These are phyloP conservation scores for Perognathus longimembris DNA, from an alignment of 2,113 vertebrate species.

Conservation along the genomic window DNA sequence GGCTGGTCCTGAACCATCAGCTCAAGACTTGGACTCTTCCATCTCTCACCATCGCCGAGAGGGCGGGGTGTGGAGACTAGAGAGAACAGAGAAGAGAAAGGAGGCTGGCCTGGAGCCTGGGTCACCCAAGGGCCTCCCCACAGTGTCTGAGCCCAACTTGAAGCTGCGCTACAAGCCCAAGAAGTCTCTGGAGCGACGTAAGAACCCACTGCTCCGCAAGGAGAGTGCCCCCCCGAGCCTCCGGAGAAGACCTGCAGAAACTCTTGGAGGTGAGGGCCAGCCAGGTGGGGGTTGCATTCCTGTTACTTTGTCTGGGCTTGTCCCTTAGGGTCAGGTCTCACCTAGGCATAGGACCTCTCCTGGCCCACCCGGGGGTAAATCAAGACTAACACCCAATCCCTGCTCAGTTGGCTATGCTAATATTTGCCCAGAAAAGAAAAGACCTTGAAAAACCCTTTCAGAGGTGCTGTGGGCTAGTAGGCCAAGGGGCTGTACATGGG, in stretches of 20 bases:
- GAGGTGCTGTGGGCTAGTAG: background rate
- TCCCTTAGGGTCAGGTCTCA: background rate
- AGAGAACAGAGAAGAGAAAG: background rate
- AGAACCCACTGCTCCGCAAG: constrained; percentile 94
- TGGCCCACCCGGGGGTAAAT: background rate
- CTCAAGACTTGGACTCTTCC: background rate
- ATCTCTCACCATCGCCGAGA: background rate
- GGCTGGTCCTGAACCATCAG: background rate
- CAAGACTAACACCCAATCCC: background rate
- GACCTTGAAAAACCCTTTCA: background rate
- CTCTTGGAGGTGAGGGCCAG: constrained; percentile 85
- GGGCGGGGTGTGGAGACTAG: background rate
- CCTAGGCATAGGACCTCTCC: too few species aligned
- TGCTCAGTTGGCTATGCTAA: background rate
- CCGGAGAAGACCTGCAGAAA: constrained; percentile 88
- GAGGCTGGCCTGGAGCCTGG: background rate
- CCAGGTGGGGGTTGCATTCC: rapidly evolving
- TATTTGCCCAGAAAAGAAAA: background rate
- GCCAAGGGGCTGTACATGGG: background rate
- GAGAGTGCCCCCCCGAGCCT: constrained; percentile 93
- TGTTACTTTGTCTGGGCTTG: background rate
- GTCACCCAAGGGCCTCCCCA: rapidly evolving
- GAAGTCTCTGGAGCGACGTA: constrained; percentile 93
- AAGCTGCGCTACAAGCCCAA: constrained; percentile 95
- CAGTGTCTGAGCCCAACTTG: constrained; percentile 97